A percentile compares a stretch with the other conserved stretches of the same genome.
Evolutionary conservation across 2,888 invertebrate genomes (phyloP).

Genomic region (Cactoblastis cactorum): DNA sequence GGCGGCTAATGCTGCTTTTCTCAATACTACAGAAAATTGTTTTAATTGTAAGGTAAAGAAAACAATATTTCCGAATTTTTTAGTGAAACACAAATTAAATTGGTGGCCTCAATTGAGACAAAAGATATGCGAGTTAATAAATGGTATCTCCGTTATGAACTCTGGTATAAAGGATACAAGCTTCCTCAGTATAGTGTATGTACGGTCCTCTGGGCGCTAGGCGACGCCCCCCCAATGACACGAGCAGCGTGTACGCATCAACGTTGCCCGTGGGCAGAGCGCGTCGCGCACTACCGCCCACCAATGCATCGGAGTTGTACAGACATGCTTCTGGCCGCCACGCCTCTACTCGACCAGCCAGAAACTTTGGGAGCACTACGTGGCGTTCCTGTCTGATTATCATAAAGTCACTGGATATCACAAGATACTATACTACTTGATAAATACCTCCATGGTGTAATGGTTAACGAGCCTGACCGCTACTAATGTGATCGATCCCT

Average conservation of each 20-base stretch:
- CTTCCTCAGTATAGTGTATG: slow-evolving; percentile 94
- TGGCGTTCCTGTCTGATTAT: slow-evolving; percentile 91
- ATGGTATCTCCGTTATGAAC: background rate
- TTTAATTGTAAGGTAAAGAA: too few species aligned
- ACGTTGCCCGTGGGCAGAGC: slow-evolving; percentile 86
- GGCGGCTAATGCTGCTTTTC: too few species aligned
- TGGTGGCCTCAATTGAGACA: too few species aligned
- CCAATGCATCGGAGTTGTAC: slow-evolving; percentile 93
- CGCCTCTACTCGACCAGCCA: slow-evolving; percentile 92
- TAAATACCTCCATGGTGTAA: too few species aligned
- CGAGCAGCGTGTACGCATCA: slow-evolving; percentile 92
- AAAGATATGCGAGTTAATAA: too few species aligned
- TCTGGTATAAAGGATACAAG: slow-evolving; percentile 89
- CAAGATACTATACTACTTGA: too few species aligned
- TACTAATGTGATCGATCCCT: too few species aligned
- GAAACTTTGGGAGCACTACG: slow-evolving; percentile 95
- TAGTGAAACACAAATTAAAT: too few species aligned
- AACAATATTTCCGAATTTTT: too few species aligned
- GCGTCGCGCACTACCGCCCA: slow-evolving; percentile 93
- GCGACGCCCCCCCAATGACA: slow-evolving; percentile 94
- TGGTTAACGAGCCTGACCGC: too few species aligned
- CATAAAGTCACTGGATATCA: background rate
- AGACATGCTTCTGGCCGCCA: slow-evolving; percentile 91
- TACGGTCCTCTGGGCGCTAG: slow-evolving; percentile 83
- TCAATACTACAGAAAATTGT: too few species aligned